phyloP scores from a whole-genome alignment of 2,888 invertebrate genomes.

The Clunio marinus region DNA sequence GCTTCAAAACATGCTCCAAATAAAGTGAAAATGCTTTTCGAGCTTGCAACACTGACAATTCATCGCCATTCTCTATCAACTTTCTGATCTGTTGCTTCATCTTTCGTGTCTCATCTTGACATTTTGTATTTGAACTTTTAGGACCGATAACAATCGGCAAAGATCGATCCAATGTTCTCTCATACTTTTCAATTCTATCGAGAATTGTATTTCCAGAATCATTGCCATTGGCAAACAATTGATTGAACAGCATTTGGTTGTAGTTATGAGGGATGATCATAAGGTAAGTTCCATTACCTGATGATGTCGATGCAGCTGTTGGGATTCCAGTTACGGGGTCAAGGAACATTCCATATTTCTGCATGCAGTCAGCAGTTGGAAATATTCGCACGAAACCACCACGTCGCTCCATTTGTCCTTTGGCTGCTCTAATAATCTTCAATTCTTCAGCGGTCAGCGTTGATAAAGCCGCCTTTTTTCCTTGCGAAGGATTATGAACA shows the following conservation, averaged over 20 bases:
- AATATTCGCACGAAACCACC: slow-evolving; percentile 90
- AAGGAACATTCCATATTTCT: slow-evolving; percentile 71
- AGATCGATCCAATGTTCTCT: slow-evolving; percentile 47
- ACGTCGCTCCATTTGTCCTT: slow-evolving; percentile 73
- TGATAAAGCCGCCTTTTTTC: slow-evolving; percentile 41
- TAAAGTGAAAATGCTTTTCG: slow-evolving; percentile 75
- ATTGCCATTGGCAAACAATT: slow-evolving; percentile 62
- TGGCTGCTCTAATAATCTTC: slow-evolving; percentile 67
- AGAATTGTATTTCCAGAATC: slow-evolving; percentile 46
- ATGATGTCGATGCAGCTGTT: slow-evolving; percentile 59
- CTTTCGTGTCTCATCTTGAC: slow-evolving; percentile 47
- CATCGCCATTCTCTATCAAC: slow-evolving; percentile 60
- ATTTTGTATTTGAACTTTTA: slow-evolving; percentile 49
- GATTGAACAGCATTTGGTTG: slow-evolving; percentile 70
- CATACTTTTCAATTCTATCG: slow-evolving; percentile 55
- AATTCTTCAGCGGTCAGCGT: slow-evolving; percentile 70
- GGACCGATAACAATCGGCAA: slow-evolving; percentile 46
- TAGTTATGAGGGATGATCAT: slow-evolving; percentile 64
- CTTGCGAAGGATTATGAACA: slow-evolving; percentile 47
- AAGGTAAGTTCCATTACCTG: slow-evolving; percentile 56
- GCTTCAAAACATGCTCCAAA: slow-evolving; percentile 67
- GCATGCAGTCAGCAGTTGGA: slow-evolving; percentile 84
- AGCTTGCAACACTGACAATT: slow-evolving; percentile 62
- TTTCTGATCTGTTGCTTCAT: slow-evolving; percentile 49
- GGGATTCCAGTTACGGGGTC: slow-evolving; percentile 73